These are phyloP conservation scores for Oryzias woworae DNA, from an alignment of 2,113 vertebrate species.

Conservation along the genomic window DNA sequence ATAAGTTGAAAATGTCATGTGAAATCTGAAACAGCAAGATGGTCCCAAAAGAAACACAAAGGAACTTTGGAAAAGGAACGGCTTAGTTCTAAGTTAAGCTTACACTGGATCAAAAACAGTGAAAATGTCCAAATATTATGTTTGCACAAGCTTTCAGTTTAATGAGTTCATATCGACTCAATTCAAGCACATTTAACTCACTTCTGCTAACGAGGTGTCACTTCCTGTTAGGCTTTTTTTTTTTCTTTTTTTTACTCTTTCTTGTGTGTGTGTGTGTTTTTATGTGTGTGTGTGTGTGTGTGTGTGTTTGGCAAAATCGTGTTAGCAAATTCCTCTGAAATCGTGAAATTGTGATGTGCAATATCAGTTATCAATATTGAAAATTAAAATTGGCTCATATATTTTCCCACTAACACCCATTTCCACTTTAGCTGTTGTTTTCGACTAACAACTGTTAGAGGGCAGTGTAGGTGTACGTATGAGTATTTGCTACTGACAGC, in stretches of 20 bases:
- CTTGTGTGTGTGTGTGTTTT: no score
- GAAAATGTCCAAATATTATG: slow-evolving; percentile 5
- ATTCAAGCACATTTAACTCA: neutral
- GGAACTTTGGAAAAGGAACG: slow-evolving; percentile 39
- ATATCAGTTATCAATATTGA: no score
- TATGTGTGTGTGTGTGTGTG: no score
- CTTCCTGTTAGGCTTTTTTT: slow-evolving; percentile 24
- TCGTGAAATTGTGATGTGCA: no score
- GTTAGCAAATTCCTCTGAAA: no score
- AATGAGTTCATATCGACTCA: slow-evolving; percentile 9
- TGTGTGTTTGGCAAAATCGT: no score
- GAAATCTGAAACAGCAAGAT: slow-evolving; percentile 48
- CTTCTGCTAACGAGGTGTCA: slow-evolving; percentile 28
- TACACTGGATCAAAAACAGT: slow-evolving; percentile 6
- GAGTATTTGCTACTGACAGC: no score
- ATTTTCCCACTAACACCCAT: no score
- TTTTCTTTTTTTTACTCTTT: neutral
- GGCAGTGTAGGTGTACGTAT: no score
- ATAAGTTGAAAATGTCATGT: slow-evolving; percentile 57
- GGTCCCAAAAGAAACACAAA: slow-evolving; percentile 46
- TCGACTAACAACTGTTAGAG: no score
- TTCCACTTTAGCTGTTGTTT: no score
- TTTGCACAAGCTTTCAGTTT: slow-evolving; percentile 2
- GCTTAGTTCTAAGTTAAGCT: slow-evolving; percentile 38
- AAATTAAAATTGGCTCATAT: no score